These are phyloP conservation scores for Threskiornis aethiopicus DNA, from an alignment of 2,797 vertebrate genomes.

Conservation along the genomic window DNA sequence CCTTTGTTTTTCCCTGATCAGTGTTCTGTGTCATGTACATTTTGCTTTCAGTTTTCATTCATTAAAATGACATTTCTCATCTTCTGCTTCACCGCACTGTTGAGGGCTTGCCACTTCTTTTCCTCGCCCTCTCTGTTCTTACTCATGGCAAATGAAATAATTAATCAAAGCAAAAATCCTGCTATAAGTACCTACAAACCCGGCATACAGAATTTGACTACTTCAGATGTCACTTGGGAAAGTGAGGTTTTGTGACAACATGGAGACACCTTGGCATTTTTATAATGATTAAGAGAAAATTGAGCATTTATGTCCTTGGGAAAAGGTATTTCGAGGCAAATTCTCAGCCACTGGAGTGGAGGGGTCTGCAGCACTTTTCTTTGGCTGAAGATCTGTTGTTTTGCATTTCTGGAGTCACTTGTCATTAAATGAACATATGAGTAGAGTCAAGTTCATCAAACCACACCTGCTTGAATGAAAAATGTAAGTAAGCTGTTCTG, in stretches of 20 bases:
- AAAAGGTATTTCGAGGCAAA: not conserved
- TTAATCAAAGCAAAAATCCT: not conserved
- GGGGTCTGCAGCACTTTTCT: not conserved
- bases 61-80: conserved; percentile 32
- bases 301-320: not conserved
- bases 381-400: not conserved
- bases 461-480: not conserved
- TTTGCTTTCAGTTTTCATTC: conserved; percentile 18
- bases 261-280: not conserved
- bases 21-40: not conserved
- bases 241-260: not conserved
- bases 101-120: not conserved
- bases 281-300: not conserved
- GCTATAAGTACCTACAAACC: not conserved
- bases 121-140: not conserved
- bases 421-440: not conserved
- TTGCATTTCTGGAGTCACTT: not conserved
- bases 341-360: not conserved
- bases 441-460: not conserved
- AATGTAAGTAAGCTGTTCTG: not conserved
- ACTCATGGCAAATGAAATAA: not conserved
- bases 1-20: not conserved
- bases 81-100: not conserved
- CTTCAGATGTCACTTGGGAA: not conserved
- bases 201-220: not conserved